A percentile compares a stretch with the other conserved stretches of the same genome.
Conservation (phyloP, 2,797 vertebrate species). For the Acanthurus lineatus region DNA sequence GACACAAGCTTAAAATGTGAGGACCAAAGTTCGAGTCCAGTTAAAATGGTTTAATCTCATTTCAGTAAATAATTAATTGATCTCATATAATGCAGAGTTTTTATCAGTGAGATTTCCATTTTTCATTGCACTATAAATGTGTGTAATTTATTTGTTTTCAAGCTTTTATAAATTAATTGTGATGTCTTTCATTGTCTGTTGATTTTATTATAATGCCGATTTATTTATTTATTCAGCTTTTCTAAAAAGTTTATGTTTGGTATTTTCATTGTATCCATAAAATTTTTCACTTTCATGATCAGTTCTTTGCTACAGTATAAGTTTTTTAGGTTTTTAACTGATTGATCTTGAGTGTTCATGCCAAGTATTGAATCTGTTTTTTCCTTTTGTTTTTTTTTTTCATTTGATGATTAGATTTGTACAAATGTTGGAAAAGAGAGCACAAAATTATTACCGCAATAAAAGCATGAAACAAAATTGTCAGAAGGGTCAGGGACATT, state of each 20-base stretch:
- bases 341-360: constrained; percentile 11
- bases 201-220: constrained; percentile 26
- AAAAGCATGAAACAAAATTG: not conserved
- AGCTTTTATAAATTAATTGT: constrained; percentile 40
- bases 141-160: constrained; percentile 37
- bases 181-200: constrained; percentile 21
- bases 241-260: not conserved
- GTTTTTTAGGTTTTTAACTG: constrained; percentile 8
- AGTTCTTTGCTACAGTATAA: constrained; percentile 5
- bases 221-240: constrained; percentile 15
- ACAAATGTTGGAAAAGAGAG: constrained; percentile 25
- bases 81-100: not conserved
- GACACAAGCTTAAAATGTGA: constrained; percentile 35
- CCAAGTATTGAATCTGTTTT: constrained; percentile 10
- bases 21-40: constrained; percentile 39
- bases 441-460: constrained; percentile 9
- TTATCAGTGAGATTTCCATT: constrained; percentile 13
- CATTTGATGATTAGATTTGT: constrained; percentile 16
- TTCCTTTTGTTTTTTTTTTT: constrained; percentile 15
- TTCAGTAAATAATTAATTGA: constrained; percentile 16
- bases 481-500: constrained; percentile 10
- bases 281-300: constrained; percentile 7
- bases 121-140: constrained; percentile 49
- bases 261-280: not conserved
- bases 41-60: constrained; percentile 27